phyloP scores from a whole-genome alignment of 1,140 invertebrate genomes.

The Zaprionus camerounensis region DNA sequence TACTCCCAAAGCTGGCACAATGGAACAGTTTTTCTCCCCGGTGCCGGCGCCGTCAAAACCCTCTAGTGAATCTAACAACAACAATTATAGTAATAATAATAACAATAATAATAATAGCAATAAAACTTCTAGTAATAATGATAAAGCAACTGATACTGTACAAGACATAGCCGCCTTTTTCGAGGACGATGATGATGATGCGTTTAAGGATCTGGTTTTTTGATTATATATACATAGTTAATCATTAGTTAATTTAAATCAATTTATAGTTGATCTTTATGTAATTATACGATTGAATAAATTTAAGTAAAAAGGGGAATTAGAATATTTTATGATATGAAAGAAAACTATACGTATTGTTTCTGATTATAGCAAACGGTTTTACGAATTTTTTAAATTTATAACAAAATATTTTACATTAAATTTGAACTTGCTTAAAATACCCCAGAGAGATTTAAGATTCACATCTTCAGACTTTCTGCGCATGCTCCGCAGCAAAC shows the following conservation, averaged over 20 bases:
- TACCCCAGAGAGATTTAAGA: background rate
- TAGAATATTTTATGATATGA: background rate
- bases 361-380: background rate
- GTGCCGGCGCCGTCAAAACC: slow-evolving; percentile 2
- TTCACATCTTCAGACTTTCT: background rate
- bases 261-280: background rate
- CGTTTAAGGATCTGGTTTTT: slow-evolving; percentile 65
- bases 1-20: slow-evolving; percentile 4
- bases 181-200: slow-evolving; percentile 77
- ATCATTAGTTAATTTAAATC: background rate
- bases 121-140: background rate
- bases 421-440: background rate
- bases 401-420: background rate
- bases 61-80: slow-evolving; percentile 41
- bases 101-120: slow-evolving; percentile 25
- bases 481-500: slow-evolving; percentile 53
- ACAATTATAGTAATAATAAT: slow-evolving; percentile 37
- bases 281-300: slow-evolving; percentile 25
- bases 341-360: too few species aligned
- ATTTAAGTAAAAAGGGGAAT: background rate
- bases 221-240: slow-evolving; percentile 23
- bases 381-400: background rate
- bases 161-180: slow-evolving; percentile 71
- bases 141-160: background rate
- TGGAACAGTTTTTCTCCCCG: slow-evolving; percentile 20